Conservation (phyloP, 2,797 vertebrate genomes). For the Aldrovandia affinis region DNA sequence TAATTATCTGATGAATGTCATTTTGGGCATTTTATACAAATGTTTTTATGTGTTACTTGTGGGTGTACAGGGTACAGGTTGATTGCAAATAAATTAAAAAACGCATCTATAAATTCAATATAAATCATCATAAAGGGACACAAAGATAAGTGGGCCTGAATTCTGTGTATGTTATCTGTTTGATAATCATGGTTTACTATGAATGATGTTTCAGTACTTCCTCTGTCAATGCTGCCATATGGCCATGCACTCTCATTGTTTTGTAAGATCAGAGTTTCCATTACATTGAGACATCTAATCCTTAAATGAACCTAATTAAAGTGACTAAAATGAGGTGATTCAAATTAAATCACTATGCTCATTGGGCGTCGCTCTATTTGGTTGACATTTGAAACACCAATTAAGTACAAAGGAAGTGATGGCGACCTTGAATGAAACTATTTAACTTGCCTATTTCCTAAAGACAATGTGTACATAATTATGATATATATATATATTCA, state of each 20-base stretch:
- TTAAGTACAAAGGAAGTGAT: background rate
- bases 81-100: background rate
- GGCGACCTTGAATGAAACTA: background rate
- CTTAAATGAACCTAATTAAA: background rate
- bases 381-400: background rate
- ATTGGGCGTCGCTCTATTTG: background rate
- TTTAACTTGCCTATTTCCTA: background rate
- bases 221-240: background rate
- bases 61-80: constrained; percentile 17
- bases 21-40: background rate
- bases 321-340: too few relatives aligned
- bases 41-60: constrained; percentile 13
- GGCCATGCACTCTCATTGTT: background rate
- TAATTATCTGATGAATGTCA: constrained; percentile 1
- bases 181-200: background rate
- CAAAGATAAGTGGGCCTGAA: background rate
- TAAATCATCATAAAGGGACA: background rate
- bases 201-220: background rate
- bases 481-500: background rate
- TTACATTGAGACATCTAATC: background rate
- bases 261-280: background rate
- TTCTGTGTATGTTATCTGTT: background rate
- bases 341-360: background rate
- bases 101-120: background rate
- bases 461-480: background rate